Conservation (phyloP, 2,113 vertebrate species). For the Seriola quinqueradiata region DNA sequence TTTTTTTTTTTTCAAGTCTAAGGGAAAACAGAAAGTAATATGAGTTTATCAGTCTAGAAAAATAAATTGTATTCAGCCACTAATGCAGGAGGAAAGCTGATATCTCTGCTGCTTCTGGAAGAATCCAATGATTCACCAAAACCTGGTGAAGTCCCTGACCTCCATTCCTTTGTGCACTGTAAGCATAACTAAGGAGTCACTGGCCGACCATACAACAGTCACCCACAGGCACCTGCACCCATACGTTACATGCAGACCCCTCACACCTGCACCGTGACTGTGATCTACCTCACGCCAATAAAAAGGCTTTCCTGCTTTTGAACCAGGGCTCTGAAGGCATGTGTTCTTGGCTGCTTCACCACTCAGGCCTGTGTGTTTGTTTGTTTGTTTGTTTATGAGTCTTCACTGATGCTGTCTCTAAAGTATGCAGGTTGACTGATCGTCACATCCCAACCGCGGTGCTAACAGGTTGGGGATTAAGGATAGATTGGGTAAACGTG, state of each 20-base stretch:
- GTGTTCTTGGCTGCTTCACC: conserved; percentile 24
- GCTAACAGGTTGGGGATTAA: conserved; percentile 31
- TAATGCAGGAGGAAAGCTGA: neutral
- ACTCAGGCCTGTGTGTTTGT: conserved; percentile 43
- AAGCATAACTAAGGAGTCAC: conserved; percentile 29
- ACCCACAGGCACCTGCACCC: conserved; percentile 39
- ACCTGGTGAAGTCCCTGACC: neutral
- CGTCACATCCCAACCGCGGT: conserved; percentile 7
- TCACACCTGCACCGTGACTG: conserved; percentile 61
- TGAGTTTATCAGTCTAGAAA: neutral
- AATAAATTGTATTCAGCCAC: neutral
- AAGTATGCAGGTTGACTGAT: conserved; percentile 41
- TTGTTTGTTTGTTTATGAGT: conserved; percentile 49
- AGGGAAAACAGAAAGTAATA: neutral
- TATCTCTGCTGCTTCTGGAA: neutral
- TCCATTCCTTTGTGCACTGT: conserved; percentile 41
- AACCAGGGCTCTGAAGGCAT: conserved; percentile 26
- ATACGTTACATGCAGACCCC: conserved; percentile 14
- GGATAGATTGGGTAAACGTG: neutral
- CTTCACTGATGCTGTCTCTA: conserved; percentile 42
- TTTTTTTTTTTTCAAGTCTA: neutral
- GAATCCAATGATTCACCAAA: neutral
- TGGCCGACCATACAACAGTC: conserved; percentile 12
- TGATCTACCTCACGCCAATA: conserved; percentile 60
- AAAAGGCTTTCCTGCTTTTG: conserved; percentile 50